Evolutionary conservation across 1,140 invertebrate species (phyloP).

Genomic region (Diorhabda sublineata): DNA sequence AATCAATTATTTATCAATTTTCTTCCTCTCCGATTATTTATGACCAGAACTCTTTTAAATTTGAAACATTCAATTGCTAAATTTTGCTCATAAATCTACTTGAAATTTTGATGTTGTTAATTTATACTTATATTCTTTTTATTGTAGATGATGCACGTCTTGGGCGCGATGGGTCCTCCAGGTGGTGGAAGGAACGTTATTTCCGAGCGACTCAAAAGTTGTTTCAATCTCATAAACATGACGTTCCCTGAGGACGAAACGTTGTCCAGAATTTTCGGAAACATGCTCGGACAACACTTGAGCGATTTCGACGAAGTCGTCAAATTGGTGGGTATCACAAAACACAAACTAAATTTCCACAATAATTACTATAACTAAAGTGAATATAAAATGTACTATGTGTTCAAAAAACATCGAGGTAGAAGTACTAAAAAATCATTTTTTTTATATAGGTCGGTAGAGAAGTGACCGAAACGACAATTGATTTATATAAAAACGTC

Average conservation of each 20-base stretch:
- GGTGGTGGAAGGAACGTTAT: conserved; percentile 76
- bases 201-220: conserved; percentile 67
- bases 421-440: too few species aligned
- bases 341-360: conserved; percentile 51
- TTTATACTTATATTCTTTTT: neutral
- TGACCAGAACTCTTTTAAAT: too few species aligned
- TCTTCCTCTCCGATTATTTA: too few species aligned
- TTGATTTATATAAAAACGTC: conserved; percentile 71
- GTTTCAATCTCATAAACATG: conserved; percentile 79
- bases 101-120: too few species aligned
- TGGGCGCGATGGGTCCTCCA: conserved; percentile 75
- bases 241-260: conserved; percentile 74
- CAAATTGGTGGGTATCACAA: conserved; percentile 55
- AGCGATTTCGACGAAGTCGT: conserved; percentile 72
- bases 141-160: conserved; percentile 67
- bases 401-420: too few species aligned
- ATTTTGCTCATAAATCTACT: too few species aligned
- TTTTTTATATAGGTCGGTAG: conserved; percentile 39
- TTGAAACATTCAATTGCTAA: too few species aligned
- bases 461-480: conserved; percentile 61
- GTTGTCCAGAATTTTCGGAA: conserved; percentile 74
- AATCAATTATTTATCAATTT: too few species aligned
- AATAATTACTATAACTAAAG: conserved; percentile 60
- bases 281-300: conserved; percentile 77
- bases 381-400: too few species aligned